phyloP scores from a whole-genome alignment of 2,888 invertebrate genomes.

The Strigamia crassipes region DNA sequence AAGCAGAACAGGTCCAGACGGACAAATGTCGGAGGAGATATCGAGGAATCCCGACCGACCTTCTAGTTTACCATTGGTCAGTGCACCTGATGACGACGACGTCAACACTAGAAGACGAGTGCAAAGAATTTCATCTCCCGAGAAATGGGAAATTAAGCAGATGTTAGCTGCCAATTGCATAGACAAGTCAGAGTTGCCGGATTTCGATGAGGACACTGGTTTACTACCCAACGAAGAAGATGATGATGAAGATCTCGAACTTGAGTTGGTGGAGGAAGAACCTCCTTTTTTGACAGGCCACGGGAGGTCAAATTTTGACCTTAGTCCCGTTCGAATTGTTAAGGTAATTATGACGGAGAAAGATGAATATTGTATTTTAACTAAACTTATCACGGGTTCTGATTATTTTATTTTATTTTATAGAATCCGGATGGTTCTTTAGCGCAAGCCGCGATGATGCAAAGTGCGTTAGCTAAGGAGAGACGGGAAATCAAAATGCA shows the following conservation, averaged over 20 bases:
- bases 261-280: conserved; percentile 98
- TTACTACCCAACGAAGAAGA: conserved; percentile 73
- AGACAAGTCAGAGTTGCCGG: conserved; percentile 91
- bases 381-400: no score
- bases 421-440: conserved; percentile 96
- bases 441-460: conserved; percentile 99
- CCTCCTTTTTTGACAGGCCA: conserved; percentile 86
- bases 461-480: conserved; percentile 96
- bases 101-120: conserved; percentile 77
- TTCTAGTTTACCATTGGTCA: conserved; percentile 61
- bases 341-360: conserved; percentile 69
- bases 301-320: conserved; percentile 85
- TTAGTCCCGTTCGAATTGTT: conserved; percentile 91
- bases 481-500: conserved; percentile 93
- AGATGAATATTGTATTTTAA: no score
- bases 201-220: conserved; percentile 97
- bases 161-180: conserved; percentile 92
- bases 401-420: conserved; percentile 51
- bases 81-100: conserved; percentile 71
- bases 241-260: conserved; percentile 89
- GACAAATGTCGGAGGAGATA: conserved; percentile 68
- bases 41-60: conserved; percentile 91
- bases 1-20: conserved; percentile 43
- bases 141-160: conserved; percentile 95
- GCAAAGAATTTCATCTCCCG: conserved; percentile 92